A percentile compares a stretch with the other conserved stretches of the same genome.
These are phyloP conservation scores for Drosophila subquinaria DNA, from an alignment of 2,888 invertebrate species.

Conservation along the genomic window DNA sequence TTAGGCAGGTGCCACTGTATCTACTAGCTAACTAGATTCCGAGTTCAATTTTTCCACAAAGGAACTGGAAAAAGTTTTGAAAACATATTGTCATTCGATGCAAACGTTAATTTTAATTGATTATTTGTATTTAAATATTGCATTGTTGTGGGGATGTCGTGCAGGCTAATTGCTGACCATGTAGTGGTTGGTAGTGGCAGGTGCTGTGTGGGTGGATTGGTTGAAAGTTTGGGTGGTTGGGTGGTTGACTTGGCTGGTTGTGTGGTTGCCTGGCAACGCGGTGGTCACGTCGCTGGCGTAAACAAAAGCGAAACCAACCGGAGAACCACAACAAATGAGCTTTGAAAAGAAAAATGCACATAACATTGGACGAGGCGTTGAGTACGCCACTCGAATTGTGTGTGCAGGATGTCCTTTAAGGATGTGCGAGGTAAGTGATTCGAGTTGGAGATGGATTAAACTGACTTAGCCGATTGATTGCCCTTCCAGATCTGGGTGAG, in stretches of 20 bases:
- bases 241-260: background rate
- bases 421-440: slow-evolving; percentile 82
- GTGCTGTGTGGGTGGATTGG: background rate
- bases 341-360: slow-evolving; percentile 9
- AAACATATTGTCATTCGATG: slow-evolving; percentile 12
- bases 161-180: slow-evolving; percentile 31
- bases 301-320: slow-evolving; percentile 39
- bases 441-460: background rate
- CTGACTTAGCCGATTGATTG: background rate
- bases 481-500: slow-evolving; percentile 94
- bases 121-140: slow-evolving; percentile 13
- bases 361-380: slow-evolving; percentile 9
- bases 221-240: too few relatives aligned
- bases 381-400: slow-evolving; percentile 1
- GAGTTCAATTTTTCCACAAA: background rate
- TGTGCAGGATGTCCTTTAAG: slow-evolving; percentile 83
- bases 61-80: background rate
- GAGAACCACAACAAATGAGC: slow-evolving; percentile 59
- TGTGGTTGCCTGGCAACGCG: slow-evolving; percentile 48
- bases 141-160: slow-evolving; percentile 1
- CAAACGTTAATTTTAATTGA: background rate
- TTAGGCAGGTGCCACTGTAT: background rate
- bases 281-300: slow-evolving; percentile 40
- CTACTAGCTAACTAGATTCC: background rate
- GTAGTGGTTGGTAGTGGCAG: background rate